Base-by-base conservation (phyloP, 2,888 invertebrate genomes). In the Lutraria lutraria region DNA sequence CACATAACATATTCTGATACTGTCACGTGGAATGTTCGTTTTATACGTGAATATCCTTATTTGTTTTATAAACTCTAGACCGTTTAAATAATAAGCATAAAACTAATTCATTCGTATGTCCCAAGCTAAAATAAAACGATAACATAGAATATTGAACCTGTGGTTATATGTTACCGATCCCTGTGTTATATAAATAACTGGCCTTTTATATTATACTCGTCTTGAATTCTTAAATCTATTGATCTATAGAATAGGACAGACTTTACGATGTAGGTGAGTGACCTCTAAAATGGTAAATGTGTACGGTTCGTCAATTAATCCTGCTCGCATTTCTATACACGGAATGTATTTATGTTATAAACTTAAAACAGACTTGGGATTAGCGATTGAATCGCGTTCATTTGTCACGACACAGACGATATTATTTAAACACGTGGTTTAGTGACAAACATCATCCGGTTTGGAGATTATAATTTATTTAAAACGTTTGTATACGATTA, bases 381-480 rank as follows among this genome's bases (percentile, higher is more conserved):
- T 76, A 34, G 6, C 16, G 16, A 76, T 76, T 76, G 76, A 76
- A 76, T 76, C 76, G 16, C 76, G 34, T 19, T 19, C 76, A 16
- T 76, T 76, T 25, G 31, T 19, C 29, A 31, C 6, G 31, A 0
- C 16, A 15, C 29, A 76, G 34, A 76, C 76, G 31, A 34, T 34
- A 34, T 16, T 34, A 31, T 76, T 76, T 19, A 76, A 76, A 76
- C 34, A 10, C 76, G 31, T 31, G 76, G 76, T 76, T 76, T 76
- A 76, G 76, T 76, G 34, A 76, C 25, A 76, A 76, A 2, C 16
- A 76, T 76, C 76, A 76, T 76, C 76, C 76, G 76, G 76, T 76
- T 76, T 76, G 31, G 31, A 31, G 76, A 63, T 63, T 43, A 43
- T 43, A n/a, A n/a, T n/a, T n/a, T 43, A 4, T 43, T 43, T 2